Conservation (phyloP, 2,888 invertebrate genomes). For the Pherbina coryleti region DNA sequence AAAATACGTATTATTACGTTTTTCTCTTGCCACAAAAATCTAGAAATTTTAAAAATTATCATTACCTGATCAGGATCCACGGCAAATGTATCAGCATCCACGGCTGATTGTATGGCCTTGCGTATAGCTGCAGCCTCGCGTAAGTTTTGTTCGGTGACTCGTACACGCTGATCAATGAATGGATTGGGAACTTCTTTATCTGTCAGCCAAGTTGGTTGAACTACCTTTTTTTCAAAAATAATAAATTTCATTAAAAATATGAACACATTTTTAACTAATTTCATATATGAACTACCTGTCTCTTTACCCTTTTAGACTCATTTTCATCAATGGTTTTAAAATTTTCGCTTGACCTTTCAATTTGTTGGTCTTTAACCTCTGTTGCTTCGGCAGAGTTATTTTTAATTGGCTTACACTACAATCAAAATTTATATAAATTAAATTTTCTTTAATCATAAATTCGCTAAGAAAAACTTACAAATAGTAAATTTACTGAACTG, state of each 20-base stretch:
- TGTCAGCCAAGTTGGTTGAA: constrained; percentile 56
- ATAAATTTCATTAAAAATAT: too few species aligned
- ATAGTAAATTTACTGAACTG: too few species aligned
- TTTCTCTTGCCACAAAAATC: neutral
- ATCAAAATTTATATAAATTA: too few species aligned
- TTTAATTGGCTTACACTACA: neutral
- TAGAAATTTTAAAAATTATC: neutral
- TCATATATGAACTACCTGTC: constrained; percentile 3
- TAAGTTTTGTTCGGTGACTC: constrained; percentile 52
- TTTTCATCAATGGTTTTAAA: neutral
- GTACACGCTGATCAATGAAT: constrained; percentile 48
- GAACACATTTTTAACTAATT: too few species aligned
- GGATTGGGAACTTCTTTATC: neutral
- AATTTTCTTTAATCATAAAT: too few species aligned
- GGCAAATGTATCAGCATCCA: constrained; percentile 54
- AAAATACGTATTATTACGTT: too few species aligned
- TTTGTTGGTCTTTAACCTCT: neutral
- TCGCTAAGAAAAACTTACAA: too few species aligned
- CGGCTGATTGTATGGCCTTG: constrained; percentile 54
- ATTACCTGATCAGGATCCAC: constrained; percentile 54
- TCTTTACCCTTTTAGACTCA: neutral
- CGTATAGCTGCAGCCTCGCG: constrained; percentile 55
- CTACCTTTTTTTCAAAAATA: constrained; percentile 46
- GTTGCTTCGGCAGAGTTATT: neutral
- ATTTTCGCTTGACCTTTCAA: neutral